These are phyloP conservation scores for Trochalopteron elliotii DNA, from an alignment of 2,113 vertebrate species.

Conservation along the genomic window DNA sequence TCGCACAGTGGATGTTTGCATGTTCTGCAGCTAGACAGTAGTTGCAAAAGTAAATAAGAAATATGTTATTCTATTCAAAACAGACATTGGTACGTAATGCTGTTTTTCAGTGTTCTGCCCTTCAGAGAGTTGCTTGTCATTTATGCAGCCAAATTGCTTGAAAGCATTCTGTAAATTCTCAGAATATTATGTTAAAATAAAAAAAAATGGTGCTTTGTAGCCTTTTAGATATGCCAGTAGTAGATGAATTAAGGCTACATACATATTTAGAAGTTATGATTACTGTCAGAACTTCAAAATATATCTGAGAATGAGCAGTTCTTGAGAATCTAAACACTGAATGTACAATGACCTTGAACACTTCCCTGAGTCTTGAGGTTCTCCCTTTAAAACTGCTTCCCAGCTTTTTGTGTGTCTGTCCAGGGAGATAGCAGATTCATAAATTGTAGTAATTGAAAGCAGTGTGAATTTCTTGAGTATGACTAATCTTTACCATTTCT, in stretches of 20 bases:
- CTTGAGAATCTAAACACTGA: not conserved
- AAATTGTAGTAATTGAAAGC: conserved; percentile 1
- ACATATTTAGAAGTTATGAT: not conserved
- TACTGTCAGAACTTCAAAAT: not conserved
- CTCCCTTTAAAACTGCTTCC: not conserved
- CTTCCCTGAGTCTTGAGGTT: not conserved
- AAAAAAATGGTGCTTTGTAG: not conserved
- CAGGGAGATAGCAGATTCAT: not conserved
- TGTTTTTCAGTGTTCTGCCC: not conserved
- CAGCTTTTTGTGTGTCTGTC: not conserved
- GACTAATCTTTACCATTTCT: not conserved
- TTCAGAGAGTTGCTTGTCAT: not conserved
- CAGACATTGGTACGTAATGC: not conserved
- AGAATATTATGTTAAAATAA: not conserved
- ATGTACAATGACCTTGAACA: not conserved
- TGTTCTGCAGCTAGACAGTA: not conserved
- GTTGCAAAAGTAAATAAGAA: not conserved
- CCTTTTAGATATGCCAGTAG: not conserved
- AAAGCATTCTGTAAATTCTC: not conserved
- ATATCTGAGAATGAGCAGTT: not conserved
- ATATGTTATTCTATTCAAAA: not conserved
- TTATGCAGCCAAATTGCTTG: not conserved
- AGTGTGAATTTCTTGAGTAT: not conserved
- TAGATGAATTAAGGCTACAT: rapidly evolving
- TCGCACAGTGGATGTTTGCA: not conserved